Conservation (phyloP, 2,888 invertebrate species). For the Leptopterna dolabrata region DNA sequence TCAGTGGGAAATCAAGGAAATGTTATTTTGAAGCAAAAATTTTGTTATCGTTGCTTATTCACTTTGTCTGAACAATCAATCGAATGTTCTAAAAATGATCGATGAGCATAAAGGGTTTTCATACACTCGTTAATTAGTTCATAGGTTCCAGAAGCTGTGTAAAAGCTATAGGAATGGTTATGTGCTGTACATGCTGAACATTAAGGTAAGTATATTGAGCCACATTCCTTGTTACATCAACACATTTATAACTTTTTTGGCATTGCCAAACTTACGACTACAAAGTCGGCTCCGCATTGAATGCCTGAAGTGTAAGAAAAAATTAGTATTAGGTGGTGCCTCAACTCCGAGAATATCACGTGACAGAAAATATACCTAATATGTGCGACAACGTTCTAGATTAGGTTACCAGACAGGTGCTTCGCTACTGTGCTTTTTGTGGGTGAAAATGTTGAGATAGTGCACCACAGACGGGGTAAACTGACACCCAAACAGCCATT, state of each 20-base stretch:
- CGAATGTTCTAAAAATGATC: not conserved
- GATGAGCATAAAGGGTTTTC: not conserved
- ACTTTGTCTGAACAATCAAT: no score
- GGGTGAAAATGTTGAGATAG: no score
- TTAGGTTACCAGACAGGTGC: no score
- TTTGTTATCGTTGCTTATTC: no score
- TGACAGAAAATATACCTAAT: not conserved
- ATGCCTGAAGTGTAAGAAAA: not conserved
- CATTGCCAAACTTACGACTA: not conserved
- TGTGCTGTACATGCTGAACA: slow-evolving; percentile 2
- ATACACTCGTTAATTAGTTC: not conserved
- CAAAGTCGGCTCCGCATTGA: not conserved
- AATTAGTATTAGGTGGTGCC: not conserved
- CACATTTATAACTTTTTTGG: not conserved
- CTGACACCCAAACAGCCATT: no score
- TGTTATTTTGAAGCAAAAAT: no score
- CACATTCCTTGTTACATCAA: not conserved
- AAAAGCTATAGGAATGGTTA: not conserved
- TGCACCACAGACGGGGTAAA: no score
- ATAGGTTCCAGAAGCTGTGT: not conserved
- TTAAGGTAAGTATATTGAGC: not conserved
- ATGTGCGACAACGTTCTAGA: not conserved
- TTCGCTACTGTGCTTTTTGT: no score
- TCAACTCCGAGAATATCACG: not conserved
- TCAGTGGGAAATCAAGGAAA: no score